Base-by-base conservation (phyloP, 2,888 invertebrate genomes). In the Drosophila quinaria region DNA sequence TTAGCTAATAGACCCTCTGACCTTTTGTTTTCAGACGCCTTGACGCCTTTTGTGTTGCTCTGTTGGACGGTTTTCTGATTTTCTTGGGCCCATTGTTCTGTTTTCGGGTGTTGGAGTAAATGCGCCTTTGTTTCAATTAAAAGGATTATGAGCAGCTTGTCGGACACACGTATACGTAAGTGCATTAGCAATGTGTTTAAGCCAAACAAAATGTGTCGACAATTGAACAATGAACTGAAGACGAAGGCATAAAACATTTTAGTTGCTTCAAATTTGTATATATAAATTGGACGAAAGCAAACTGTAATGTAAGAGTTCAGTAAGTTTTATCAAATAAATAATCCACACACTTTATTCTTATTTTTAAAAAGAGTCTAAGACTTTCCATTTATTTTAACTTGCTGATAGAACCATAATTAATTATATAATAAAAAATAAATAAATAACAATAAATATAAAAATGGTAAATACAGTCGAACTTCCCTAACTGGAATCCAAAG, bases 121-220 rank as follows among this genome's bases (percentile, higher is more conserved):
- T 74, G 66, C 59, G 68, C 80, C 86, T 86, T 86, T 89, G 86
- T 86, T 85, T 89, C 86, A 89, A 89, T 86, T 86, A 89, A 87
- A 89, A 82, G 88, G 86, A 80, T 86, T 88, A 74, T 11, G 35
- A 58, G 64, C 58, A 61, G 52, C 63, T 65, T 58, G 65, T 61
- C 50, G 59, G 66, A 46, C 60, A 56, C n/a, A 29, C 55, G 52
- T 15, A 1, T 29, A 29, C 0, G 35, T 42, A 49, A 61, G 63
- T 82, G 83, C 29, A 2, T 66, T 62, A 68, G 80, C 74, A 70
- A 60, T 70, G 60, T 73, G 74, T 55, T 78, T 68, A 72, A 72
- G 68, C 59, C 70, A 35, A 47, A 50, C 52, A 49, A 61, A 82
- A 78, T 70, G 83, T 86, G 87, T 82, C 78, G 81, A 88, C 87